Evolutionary conservation across 2,797 vertebrate genomes (phyloP).

Genomic region (Malacoraja senta): DNA sequence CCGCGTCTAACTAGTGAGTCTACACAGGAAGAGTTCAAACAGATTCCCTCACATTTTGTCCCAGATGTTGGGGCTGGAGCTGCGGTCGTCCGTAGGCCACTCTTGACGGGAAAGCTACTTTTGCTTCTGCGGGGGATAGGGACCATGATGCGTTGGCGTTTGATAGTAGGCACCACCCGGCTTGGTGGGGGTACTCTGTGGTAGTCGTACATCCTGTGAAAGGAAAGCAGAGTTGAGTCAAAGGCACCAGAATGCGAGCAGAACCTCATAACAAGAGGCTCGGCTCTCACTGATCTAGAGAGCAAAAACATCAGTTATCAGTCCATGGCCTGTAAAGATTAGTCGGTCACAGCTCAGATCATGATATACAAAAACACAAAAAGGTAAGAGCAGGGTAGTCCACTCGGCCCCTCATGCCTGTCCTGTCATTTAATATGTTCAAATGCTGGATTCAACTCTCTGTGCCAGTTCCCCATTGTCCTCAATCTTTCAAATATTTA

Average conservation of each 20-base stretch:
- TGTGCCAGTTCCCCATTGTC: no score
- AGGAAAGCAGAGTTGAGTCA: neutral
- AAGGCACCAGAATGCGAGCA: neutral
- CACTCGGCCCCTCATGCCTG: no score
- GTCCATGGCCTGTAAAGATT: neutral
- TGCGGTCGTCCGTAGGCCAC: neutral
- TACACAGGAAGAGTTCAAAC: neutral
- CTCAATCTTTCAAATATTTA: no score
- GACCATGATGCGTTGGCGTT: slow-evolving; percentile 25
- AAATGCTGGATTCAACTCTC: no score
- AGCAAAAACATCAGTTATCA: neutral
- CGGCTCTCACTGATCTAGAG: neutral
- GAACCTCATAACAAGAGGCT: neutral
- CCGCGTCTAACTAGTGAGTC: neutral
- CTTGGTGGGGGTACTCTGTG: slow-evolving; percentile 33
- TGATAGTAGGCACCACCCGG: slow-evolving; percentile 16
- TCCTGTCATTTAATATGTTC: no score
- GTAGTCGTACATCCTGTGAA: slow-evolving; percentile 32
- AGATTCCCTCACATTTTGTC: slow-evolving; percentile 18
- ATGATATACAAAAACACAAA: no score
- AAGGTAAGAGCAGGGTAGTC: no score
- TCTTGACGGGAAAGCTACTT: slow-evolving; percentile 21
- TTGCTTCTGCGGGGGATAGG: slow-evolving; percentile 29
- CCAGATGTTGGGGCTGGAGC: neutral
- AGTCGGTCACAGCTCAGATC: neutral